A percentile compares a stretch with the other conserved stretches of the same genome.
Evolutionary conservation across 2,888 invertebrate genomes (phyloP).

Genomic region (Lepidocyrtinus sp.): DNA sequence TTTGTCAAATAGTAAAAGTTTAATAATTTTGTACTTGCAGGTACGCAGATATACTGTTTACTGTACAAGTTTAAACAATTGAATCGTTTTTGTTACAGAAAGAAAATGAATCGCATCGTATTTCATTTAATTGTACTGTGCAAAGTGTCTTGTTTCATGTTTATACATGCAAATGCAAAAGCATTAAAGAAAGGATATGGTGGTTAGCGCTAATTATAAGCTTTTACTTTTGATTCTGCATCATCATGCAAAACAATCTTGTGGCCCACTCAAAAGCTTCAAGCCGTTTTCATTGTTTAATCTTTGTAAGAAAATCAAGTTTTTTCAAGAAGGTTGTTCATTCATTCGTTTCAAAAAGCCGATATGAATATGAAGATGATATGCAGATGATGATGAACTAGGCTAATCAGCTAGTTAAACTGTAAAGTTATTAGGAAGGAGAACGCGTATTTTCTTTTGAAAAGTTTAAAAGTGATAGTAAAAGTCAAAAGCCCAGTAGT

Average conservation of each 20-base stretch:
- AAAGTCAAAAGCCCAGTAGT: slow-evolving; percentile 24
- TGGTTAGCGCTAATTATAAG: slow-evolving; percentile 48
- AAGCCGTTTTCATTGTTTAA: neutral
- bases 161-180: neutral
- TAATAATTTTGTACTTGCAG: too few relatives aligned
- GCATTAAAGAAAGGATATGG: too few relatives aligned
- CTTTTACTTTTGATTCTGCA: slow-evolving; percentile 52
- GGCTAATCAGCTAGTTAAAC: slow-evolving; percentile 41
- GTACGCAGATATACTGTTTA: too few relatives aligned
- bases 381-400: slow-evolving; percentile 36
- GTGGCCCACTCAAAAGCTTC: neutral
- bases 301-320: slow-evolving; percentile 2
- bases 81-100: neutral
- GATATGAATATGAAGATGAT: slow-evolving; percentile 15
- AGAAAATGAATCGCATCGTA: slow-evolving; percentile 1
- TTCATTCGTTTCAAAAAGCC: neutral
- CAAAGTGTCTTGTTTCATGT: neutral
- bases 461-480: slow-evolving; percentile 25
- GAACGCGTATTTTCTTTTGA: slow-evolving; percentile 7
- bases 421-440: slow-evolving; percentile 15
- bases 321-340: neutral
- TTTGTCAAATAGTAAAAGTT: too few relatives aligned
- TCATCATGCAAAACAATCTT: neutral
- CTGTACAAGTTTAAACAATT: too few relatives aligned
- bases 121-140: neutral